A percentile compares a stretch with the other conserved stretches of the same genome.
phyloP scores from a whole-genome alignment of 2,797 vertebrate genomes.

The Alca torda region DNA sequence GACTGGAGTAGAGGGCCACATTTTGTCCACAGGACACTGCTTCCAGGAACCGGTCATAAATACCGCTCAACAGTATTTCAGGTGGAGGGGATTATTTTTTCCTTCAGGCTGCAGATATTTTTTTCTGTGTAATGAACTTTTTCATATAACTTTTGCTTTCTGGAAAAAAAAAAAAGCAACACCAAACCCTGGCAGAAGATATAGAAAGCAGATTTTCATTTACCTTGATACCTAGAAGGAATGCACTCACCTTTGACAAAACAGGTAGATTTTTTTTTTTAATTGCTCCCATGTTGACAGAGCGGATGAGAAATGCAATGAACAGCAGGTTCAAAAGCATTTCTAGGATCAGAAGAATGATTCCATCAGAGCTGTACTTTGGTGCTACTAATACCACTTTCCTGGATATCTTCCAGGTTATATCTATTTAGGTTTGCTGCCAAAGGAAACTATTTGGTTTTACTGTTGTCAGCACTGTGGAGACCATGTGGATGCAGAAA shows the following conservation, averaged over 20 bases:
- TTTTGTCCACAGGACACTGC: neutral
- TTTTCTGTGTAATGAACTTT: neutral
- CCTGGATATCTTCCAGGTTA: slow-evolving; percentile 26
- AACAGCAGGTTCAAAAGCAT: neutral
- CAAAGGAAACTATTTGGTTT: slow-evolving; percentile 45
- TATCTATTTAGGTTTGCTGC: slow-evolving; percentile 28
- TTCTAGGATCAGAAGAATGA: slow-evolving; percentile 7
- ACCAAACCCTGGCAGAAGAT: neutral
- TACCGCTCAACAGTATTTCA: neutral
- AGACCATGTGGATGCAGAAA: neutral
- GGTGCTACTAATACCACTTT: neutral
- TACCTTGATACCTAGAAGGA: neutral
- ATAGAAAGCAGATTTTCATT: neutral
- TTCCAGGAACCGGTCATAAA: neutral
- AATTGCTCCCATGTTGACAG: neutral
- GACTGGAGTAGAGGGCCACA: neutral
- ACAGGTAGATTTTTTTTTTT: neutral
- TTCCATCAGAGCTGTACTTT: neutral
- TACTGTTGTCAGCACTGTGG: slow-evolving; percentile 33
- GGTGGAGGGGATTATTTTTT: neutral
- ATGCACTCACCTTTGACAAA: neutral
- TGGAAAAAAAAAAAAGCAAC: neutral
- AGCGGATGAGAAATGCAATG: neutral
- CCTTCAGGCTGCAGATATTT: neutral
- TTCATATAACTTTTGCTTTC: neutral